These are phyloP conservation scores for Mormyrops boulengeri DNA, from an alignment of 2,797 vertebrate genomes.

Conservation along the genomic window DNA sequence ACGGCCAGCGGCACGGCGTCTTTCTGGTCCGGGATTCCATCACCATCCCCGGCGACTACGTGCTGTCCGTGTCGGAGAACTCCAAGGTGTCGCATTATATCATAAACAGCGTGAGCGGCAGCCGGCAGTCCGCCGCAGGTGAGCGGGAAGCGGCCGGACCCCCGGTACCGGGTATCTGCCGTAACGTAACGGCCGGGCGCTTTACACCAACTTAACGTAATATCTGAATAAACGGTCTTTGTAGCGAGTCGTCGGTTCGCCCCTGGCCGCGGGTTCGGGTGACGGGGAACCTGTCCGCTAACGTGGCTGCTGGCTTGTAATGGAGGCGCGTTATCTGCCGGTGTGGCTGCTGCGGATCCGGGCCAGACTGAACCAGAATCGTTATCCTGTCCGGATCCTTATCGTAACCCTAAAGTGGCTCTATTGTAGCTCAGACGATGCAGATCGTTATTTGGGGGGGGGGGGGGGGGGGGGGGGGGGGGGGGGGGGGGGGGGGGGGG, in stretches of 20 bases:
- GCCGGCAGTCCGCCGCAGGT: constrained; percentile 61
- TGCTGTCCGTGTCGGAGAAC: constrained; percentile 87
- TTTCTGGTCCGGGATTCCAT: constrained; percentile 85
- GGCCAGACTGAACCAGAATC: no score
- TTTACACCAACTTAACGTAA: background rate
- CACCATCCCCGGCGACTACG: constrained; percentile 85
- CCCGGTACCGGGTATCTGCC: background rate
- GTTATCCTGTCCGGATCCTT: no score
- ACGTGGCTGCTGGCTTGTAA: background rate
- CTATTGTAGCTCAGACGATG: no score
- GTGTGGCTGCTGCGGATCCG: background rate
- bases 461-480: no score
- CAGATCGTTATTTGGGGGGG: no score
- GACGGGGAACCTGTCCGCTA: background rate
- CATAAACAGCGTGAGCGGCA: constrained; percentile 78
- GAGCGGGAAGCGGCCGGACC: constrained; percentile 22
- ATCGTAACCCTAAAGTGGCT: no score
- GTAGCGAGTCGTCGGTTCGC: background rate
- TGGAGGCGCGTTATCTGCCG: background rate
- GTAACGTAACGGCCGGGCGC: background rate
- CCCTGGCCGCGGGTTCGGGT: background rate
- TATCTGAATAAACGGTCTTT: background rate
- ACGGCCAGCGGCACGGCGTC: constrained; percentile 84
- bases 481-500: no score
- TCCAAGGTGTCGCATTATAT: constrained; percentile 91